phyloP scores from a whole-genome alignment of 2,113 vertebrate species.

The Sphyrna mokarran region DNA sequence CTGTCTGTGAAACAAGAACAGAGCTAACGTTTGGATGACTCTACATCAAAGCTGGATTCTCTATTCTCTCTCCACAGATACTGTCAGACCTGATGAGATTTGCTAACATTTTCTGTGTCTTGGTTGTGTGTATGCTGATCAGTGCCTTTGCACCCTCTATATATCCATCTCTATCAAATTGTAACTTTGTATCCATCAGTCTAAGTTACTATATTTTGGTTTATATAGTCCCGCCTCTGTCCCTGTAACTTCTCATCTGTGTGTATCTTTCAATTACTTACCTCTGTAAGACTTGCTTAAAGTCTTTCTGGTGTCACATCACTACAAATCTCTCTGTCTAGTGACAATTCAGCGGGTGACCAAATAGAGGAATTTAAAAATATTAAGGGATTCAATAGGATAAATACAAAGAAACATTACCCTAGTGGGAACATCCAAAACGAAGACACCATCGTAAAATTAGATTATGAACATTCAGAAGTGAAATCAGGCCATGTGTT shows the following conservation, averaged over 20 bases:
- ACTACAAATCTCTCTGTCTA: neutral
- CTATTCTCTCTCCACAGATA: too few species aligned
- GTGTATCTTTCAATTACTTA: neutral
- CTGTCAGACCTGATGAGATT: too few species aligned
- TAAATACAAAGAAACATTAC: neutral
- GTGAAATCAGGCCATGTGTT: neutral
- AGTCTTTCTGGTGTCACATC: neutral
- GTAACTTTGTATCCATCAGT: neutral
- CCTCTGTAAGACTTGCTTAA: neutral
- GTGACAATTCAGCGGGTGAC: neutral
- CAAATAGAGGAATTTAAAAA: neutral
- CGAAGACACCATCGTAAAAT: neutral
- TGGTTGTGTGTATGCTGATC: neutral
- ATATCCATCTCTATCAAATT: neutral
- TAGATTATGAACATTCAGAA: neutral
- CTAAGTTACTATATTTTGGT: neutral
- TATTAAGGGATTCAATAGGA: neutral
- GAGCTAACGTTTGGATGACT: too few species aligned
- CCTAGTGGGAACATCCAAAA: neutral
- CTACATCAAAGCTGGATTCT: too few species aligned
- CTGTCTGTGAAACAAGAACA: too few species aligned
- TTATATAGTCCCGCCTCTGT: neutral
- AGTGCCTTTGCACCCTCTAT: neutral
- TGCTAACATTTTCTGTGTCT: too few species aligned
- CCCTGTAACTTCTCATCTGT: neutral